These are phyloP conservation scores for Drosophila recens DNA, from an alignment of 2,888 invertebrate species.

Conservation along the genomic window DNA sequence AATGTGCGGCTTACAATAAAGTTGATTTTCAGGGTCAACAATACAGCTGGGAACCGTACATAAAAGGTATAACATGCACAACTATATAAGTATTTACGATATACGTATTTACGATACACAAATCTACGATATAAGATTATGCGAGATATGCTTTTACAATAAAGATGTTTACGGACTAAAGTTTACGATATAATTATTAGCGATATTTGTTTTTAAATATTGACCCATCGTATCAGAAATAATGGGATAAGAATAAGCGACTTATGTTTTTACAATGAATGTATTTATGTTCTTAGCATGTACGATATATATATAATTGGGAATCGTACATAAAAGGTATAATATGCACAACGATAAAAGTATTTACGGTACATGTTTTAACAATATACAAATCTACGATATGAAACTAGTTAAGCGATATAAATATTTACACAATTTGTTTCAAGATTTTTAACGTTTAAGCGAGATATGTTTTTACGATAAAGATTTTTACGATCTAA, in stretches of 20 bases:
- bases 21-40: slow-evolving; percentile 91
- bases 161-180: neutral
- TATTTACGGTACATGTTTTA: no score
- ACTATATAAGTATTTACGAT: neutral
- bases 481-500: no score
- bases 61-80: slow-evolving; percentile 89
- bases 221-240: no score
- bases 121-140: neutral
- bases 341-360: neutral
- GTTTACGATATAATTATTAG: no score
- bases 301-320: slow-evolving; percentile 86
- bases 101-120: neutral
- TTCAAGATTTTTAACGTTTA: no score
- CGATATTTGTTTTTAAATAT: no score
- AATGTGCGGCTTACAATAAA: slow-evolving; percentile 92
- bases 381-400: no score
- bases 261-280: no score
- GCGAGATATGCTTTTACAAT: neutral
- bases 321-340: slow-evolving; percentile 92
- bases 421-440: no score
- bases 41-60: slow-evolving; percentile 93
- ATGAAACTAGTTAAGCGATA: no score
- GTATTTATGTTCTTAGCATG: no score
- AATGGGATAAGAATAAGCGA: no score
- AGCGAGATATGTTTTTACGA: neutral